Percentiles rank a stretch among this genome's conserved stretches.
Conservation (phyloP, 2,797 vertebrate genomes). For the Hipposideros larvatus region DNA sequence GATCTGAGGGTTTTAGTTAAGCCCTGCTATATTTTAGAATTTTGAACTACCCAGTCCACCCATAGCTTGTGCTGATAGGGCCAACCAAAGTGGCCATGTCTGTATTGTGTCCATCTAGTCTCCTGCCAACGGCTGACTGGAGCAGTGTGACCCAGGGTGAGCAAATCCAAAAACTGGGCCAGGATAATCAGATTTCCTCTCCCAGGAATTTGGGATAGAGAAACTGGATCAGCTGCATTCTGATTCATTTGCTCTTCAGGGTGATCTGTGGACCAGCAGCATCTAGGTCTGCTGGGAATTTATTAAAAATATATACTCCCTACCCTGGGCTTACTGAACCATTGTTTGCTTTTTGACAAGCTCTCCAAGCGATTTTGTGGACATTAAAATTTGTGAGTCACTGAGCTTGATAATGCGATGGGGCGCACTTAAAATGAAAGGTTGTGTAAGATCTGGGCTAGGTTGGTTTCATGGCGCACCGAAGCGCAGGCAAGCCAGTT, state of each 20-base stretch:
- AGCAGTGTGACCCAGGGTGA: neutral
- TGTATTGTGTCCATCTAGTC: no score
- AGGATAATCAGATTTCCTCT: neutral
- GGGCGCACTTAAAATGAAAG: neutral
- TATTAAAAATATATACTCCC: neutral
- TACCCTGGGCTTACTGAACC: neutral
- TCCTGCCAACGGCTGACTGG: neutral
- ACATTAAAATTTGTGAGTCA: neutral
- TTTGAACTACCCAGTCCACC: neutral
- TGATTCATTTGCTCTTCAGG: neutral
- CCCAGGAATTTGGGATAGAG: neutral
- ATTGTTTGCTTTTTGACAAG: neutral
- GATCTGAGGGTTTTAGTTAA: neutral
- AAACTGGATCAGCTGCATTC: neutral
- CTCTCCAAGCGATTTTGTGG: neutral
- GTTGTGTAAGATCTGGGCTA: neutral
- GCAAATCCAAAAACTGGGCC: neutral
- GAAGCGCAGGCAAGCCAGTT: neutral
- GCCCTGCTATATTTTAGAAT: neutral
- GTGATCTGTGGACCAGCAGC: neutral
- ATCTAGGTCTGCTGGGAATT: neutral
- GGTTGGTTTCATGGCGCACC: neutral
- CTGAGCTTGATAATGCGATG: neutral
- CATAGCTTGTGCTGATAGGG: neutral
- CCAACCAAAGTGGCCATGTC: neutral